These are phyloP conservation scores for Cranoglanis bouderius DNA, from an alignment of 2,113 vertebrate genomes.

Conservation along the genomic window DNA sequence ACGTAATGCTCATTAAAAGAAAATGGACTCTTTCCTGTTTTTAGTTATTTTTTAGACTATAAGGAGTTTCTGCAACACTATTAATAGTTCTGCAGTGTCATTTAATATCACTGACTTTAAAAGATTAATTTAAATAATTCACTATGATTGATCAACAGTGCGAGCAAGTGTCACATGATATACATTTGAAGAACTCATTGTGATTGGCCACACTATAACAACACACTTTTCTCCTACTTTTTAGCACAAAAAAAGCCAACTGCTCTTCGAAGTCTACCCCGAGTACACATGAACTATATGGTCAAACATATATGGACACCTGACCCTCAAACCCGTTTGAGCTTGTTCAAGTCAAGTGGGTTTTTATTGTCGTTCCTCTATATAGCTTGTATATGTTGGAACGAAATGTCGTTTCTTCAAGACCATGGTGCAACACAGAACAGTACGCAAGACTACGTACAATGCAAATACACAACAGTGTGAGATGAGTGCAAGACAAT, in stretches of 20 bases:
- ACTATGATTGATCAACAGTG: background rate
- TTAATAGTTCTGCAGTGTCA: background rate
- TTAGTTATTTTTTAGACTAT: background rate
- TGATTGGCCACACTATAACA: background rate
- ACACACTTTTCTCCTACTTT: background rate
- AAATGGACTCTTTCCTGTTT: background rate
- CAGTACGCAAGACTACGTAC: too few relatives aligned
- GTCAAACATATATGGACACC: background rate
- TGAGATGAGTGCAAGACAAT: too few relatives aligned
- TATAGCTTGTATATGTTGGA: too few relatives aligned
- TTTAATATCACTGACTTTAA: background rate
- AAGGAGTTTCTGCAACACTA: background rate
- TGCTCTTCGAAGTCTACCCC: background rate
- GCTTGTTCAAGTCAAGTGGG: too few relatives aligned
- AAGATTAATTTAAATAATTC: background rate
- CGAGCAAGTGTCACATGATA: background rate
- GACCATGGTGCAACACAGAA: too few relatives aligned
- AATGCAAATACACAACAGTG: too few relatives aligned
- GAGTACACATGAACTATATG: background rate
- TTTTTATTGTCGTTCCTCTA: too few relatives aligned
- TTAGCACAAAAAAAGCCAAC: background rate
- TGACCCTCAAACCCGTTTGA: background rate
- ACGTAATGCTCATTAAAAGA: background rate
- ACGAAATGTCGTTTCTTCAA: too few relatives aligned
- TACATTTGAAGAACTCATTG: background rate